Conservation (phyloP, 1,140 invertebrate species). For the Littorina saxatilis region DNA sequence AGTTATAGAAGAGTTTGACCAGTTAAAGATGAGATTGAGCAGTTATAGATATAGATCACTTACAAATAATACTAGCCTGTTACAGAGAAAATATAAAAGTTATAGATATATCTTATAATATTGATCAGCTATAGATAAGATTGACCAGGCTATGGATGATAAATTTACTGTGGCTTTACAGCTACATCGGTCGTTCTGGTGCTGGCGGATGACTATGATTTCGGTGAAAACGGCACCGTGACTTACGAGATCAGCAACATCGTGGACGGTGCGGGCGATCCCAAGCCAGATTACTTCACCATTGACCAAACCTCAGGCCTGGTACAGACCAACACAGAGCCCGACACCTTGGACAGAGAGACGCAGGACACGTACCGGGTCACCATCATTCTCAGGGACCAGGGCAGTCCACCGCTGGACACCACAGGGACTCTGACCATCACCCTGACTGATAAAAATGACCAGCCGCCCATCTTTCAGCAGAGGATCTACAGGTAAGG, state of each 20-base stretch:
- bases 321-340: constrained; percentile 52
- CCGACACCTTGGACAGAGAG: constrained; percentile 52
- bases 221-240: constrained; percentile 54
- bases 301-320: constrained; percentile 44
- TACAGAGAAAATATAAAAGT: too few species aligned
- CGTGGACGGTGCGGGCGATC: neutral
- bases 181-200: constrained; percentile 94
- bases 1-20: too few species aligned
- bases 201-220: constrained; percentile 86
- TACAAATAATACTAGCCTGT: too few species aligned
- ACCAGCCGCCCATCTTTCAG: constrained; percentile 90
- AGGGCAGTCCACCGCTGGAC: neutral
- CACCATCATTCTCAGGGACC: constrained; percentile 30
- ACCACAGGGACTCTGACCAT: constrained; percentile 25
- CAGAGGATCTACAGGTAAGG: constrained; percentile 52
- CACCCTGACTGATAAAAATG: constrained; percentile 80
- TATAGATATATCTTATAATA: too few species aligned
- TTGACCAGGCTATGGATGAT: too few species aligned
- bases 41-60: too few species aligned
- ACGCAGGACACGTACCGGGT: constrained; percentile 51
- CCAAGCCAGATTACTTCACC: neutral
- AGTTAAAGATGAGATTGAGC: too few species aligned
- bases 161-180: constrained; percentile 59
- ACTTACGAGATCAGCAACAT: constrained; percentile 46
- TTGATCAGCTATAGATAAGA: too few species aligned